These are phyloP conservation scores for Pristis pectinata DNA, from an alignment of 2,797 vertebrate species.

Conservation along the genomic window DNA sequence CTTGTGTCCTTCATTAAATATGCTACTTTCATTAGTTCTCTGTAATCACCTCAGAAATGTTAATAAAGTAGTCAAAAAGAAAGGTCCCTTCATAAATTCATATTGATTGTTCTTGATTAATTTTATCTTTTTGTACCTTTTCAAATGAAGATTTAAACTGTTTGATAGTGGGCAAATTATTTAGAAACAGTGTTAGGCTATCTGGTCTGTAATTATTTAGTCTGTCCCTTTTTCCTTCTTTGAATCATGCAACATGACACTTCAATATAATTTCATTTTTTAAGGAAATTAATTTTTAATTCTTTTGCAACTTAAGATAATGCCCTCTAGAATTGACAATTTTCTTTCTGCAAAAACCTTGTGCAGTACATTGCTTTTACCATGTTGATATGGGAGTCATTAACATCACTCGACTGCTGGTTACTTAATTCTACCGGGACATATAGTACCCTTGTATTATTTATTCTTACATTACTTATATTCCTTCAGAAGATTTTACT, in stretches of 20 bases:
- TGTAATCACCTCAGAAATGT: too few relatives aligned
- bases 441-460: background rate
- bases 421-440: background rate
- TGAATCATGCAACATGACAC: background rate
- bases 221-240: background rate
- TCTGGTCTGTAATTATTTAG: too few relatives aligned
- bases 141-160: too few relatives aligned
- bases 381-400: background rate
- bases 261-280: background rate
- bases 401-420: background rate
- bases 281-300: background rate
- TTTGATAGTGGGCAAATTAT: too few relatives aligned
- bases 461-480: background rate
- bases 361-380: background rate
- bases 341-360: background rate
- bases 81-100: too few relatives aligned
- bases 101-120: too few relatives aligned
- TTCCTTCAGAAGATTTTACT: background rate
- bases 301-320: background rate
- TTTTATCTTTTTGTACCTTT: too few relatives aligned
- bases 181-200: too few relatives aligned
- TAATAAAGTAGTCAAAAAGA: too few relatives aligned
- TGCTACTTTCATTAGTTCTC: too few relatives aligned
- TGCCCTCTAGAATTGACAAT: background rate
- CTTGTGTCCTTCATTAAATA: too few relatives aligned